Evolutionary conservation across 2,888 invertebrate genomes (phyloP).

Genomic region (Autographa gamma): DNA sequence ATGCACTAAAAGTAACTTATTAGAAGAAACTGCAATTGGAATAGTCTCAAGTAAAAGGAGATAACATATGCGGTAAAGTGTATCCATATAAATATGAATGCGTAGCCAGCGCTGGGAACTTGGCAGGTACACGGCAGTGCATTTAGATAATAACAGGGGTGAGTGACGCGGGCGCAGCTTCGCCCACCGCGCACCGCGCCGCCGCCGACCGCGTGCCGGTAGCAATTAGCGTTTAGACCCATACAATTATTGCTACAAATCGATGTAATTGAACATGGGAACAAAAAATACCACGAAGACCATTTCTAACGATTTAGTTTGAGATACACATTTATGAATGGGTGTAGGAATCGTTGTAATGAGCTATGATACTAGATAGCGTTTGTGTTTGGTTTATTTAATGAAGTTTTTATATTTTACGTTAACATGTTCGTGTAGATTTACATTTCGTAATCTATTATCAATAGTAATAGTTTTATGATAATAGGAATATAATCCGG

Average conservation of each 20-base stretch:
- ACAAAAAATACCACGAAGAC: slow-evolving; percentile 48
- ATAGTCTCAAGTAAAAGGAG: slow-evolving; percentile 10
- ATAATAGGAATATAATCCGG: too few species aligned
- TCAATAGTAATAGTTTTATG: too few species aligned
- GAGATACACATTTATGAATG: slow-evolving; percentile 46
- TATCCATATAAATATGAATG: slow-evolving; percentile 48
- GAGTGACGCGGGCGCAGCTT: slow-evolving; percentile 60
- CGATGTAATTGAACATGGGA: slow-evolving; percentile 58
- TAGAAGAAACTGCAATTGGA: not conserved
- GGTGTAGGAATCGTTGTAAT: slow-evolving; percentile 15
- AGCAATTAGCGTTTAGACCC: slow-evolving; percentile 78
- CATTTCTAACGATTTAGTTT: slow-evolving; percentile 40
- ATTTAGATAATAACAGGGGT: slow-evolving; percentile 76
- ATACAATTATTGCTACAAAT: slow-evolving; percentile 71
- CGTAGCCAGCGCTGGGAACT: slow-evolving; percentile 55
- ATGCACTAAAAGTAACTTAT: not conserved
- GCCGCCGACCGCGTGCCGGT: slow-evolving; percentile 69
- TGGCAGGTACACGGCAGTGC: slow-evolving; percentile 66
- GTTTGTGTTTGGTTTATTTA: not conserved
- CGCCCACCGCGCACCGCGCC: slow-evolving; percentile 51
- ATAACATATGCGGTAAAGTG: slow-evolving; percentile 20
- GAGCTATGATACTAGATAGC: slow-evolving; percentile 4
- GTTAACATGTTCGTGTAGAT: not conserved
- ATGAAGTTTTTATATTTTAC: not conserved
- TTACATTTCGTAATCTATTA: not conserved